phyloP scores from a whole-genome alignment of 2,113 vertebrate genomes.

The Ceyx margarethae region DNA sequence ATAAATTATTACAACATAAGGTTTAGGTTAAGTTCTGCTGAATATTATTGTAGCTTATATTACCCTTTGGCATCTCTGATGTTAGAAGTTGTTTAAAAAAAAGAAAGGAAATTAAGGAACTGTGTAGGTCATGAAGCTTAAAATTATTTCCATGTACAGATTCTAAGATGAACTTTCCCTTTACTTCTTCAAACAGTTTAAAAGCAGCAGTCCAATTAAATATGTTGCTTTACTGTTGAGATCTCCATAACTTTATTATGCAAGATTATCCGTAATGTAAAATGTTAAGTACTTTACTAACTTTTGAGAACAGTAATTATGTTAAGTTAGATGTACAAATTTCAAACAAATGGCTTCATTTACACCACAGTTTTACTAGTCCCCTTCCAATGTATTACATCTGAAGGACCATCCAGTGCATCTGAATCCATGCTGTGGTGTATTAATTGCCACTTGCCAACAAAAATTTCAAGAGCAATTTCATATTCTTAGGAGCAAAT shows the following conservation, averaged over 20 bases:
- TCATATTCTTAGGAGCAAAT: neutral
- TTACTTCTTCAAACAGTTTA: slow-evolving; percentile 43
- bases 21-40: slow-evolving; percentile 75
- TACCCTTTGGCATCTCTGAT: slow-evolving; percentile 85
- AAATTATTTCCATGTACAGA: slow-evolving; percentile 49
- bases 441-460: slow-evolving; percentile 38
- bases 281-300: neutral
- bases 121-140: slow-evolving; percentile 45
- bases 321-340: neutral
- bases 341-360: slow-evolving; percentile 8
- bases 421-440: neutral
- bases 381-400: slow-evolving; percentile 22
- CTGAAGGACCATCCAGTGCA: slow-evolving; percentile 41
- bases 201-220: slow-evolving; percentile 48
- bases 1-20: slow-evolving; percentile 82
- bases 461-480: slow-evolving; percentile 39
- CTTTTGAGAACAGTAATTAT: too few relatives aligned
- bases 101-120: slow-evolving; percentile 61
- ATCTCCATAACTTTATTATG: slow-evolving; percentile 21
- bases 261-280: slow-evolving; percentile 47
- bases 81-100: slow-evolving; percentile 64
- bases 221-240: slow-evolving; percentile 31
- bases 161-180: slow-evolving; percentile 42
- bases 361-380: slow-evolving; percentile 21
- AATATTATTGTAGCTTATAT: slow-evolving; percentile 79